Evolutionary conservation across 2,888 invertebrate genomes (phyloP), one percentile per base, ranked within the genome.

Genomic region (Pollenia amentaria): DNA sequence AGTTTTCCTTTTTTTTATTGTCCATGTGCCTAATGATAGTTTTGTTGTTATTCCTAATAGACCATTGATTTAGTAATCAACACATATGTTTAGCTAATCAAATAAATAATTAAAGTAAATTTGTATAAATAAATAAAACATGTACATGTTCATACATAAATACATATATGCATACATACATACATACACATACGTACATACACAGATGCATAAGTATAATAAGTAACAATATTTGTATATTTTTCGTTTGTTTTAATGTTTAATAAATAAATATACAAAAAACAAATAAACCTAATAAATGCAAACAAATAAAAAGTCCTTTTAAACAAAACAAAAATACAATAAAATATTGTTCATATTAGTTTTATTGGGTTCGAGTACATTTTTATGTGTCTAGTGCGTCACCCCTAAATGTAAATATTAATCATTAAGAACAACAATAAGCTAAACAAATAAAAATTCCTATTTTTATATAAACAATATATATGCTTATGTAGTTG

Each of bases 81-180:
- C 57, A 55, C 75, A 80, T 72, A 51, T 73, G 72, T 81, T 78
- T 77, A 77, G 72, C 62, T 67, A 85, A 81, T 81, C 81, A 73
- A 77, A 73, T 64, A 81, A 67, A 81, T 78, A 73, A 85, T 81
- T 73, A 70, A 81, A 62, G 65, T 38, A 69, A 79, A 79, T 38
- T 73, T 10, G 29, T 9, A 65, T 40, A 42, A 29, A 57, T 46
- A 38, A 2, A 14, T 18, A 64, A 69, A 69, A 51, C 46, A 46
- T 18, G 1, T 42, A 0, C n/a, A 64, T 44, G 9, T 29, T 6
- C 29, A 29, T 6, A 29, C 29, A 29, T 29, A 29, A 29, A 29
- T 29, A 29, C 6, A 29, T 29, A 29, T 6, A 29, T 29, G 6
- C 29, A 29, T 29, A 29, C 29, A 29, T 3, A 29, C 29, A 29